Evolutionary conservation across 2,888 invertebrate species (phyloP), one percentile per base, ranked within the genome.

Genomic region (Cabera pusaria): DNA sequence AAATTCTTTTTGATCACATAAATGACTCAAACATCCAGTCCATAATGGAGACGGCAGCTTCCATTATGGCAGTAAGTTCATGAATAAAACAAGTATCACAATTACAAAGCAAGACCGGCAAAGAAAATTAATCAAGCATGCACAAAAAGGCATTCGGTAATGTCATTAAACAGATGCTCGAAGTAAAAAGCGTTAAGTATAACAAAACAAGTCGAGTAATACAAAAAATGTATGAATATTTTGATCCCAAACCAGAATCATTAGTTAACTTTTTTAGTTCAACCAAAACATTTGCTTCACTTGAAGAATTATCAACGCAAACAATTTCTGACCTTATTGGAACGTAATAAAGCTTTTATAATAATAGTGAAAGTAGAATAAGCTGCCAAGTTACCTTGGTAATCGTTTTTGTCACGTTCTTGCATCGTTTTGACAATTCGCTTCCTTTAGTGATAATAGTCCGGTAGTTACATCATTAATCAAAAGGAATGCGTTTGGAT

Each of bases 231-330:
- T 72, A 85, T 85, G 87, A 86, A 87, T 87, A 80, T 86, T n/a
- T 83, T 83, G 86, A 86, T 85, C 72, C 73, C 63, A 78, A 82
- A 86, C 86, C 80, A 83, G 79, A 84, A 82, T 86, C 88, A 87
- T 88, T 88, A 87, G 86, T 88, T 86, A 87, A 82, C 60, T 79
- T 87, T 82, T 86, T 87, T 84, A 78, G 20, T 17, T 21, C 29
- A 11, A 28, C 23, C 57, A 42, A 32, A 53, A 32, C 12, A 33
- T 20, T 25, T n/a, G n/a, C n/a, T n/a, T n/a, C n/a, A n/a, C n/a
- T n/a, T n/a, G n/a, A n/a, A n/a, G n/a, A n/a, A n/a, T n/a, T n/a
- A n/a, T n/a, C n/a, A n/a, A n/a, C n/a, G n/a, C n/a, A n/a, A 22
- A 7, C 0, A 70, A 49, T 62, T 24, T 56, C n/a, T n/a, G 49